These are phyloP conservation scores for Babylonia areolata DNA, from an alignment of 1,140 invertebrate genomes.

Conservation along the genomic window DNA sequence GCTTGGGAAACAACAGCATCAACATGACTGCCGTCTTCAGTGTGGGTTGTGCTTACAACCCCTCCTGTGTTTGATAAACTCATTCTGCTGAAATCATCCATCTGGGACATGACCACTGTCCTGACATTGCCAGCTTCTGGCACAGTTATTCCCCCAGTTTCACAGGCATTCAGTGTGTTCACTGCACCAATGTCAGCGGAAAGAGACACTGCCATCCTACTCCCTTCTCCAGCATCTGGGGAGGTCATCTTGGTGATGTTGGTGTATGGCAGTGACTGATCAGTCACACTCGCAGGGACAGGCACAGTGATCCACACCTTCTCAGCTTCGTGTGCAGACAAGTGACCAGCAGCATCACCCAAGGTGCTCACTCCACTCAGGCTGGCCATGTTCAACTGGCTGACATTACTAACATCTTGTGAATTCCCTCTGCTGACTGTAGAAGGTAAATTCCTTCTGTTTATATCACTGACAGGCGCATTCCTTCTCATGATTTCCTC, in stretches of 20 bases:
- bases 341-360: neutral
- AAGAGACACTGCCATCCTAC: neutral
- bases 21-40: neutral
- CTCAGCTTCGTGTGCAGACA: neutral
- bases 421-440: neutral
- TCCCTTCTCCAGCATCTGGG: neutral
- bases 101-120: neutral
- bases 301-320: neutral
- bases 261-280: neutral
- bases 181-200: neutral
- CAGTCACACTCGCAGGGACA: no score
- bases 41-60: neutral
- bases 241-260: neutral
- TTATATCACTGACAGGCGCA: neutral
- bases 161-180: neutral
- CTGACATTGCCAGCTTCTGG: neutral
- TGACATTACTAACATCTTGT: neutral
- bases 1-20: neutral
- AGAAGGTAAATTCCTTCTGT: neutral
- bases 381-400: neutral
- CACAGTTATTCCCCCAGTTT: neutral
- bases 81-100: neutral
- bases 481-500: neutral
- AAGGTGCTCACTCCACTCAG: neutral
- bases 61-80: neutral